Conservation (phyloP, 2,113 vertebrate genomes). For the Lepidothrix coronata region DNA sequence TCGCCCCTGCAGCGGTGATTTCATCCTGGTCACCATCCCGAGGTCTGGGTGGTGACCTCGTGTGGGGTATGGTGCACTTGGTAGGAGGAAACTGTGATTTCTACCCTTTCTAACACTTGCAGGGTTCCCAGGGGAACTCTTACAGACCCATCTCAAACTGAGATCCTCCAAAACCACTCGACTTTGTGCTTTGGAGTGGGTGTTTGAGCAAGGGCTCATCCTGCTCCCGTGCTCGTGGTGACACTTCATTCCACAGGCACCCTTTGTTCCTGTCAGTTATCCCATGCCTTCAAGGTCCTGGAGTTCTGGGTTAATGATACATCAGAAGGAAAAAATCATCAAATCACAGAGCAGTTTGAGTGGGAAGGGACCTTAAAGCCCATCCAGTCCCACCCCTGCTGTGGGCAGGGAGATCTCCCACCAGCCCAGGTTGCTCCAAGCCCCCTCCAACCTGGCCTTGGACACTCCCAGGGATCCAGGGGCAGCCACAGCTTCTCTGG, state of each 20-base stretch:
- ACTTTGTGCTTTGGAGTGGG: fast-evolving
- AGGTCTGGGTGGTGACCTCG: background rate
- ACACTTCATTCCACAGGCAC: fast-evolving
- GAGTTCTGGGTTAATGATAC: fast-evolving
- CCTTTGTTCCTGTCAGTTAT: fast-evolving
- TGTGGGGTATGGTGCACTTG: fast-evolving
- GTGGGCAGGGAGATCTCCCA: background rate
- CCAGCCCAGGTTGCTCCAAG: background rate
- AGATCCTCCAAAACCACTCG: background rate
- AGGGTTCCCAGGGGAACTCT: background rate
- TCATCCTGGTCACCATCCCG: background rate
- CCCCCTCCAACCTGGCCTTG: background rate
- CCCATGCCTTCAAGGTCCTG: background rate
- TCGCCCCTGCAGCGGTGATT: background rate
- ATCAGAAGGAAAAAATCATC: background rate
- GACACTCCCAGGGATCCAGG: background rate
- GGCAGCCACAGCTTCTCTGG: background rate
- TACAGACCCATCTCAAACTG: background rate
- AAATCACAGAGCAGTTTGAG: background rate
- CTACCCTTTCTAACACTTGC: background rate
- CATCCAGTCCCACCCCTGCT: background rate
- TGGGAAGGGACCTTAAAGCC: background rate
- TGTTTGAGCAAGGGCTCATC: background rate
- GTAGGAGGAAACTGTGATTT: background rate
- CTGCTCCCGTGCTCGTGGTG: fast-evolving